phyloP scores from a whole-genome alignment of 2,888 invertebrate genomes.

The Nomada goodeniana region DNA sequence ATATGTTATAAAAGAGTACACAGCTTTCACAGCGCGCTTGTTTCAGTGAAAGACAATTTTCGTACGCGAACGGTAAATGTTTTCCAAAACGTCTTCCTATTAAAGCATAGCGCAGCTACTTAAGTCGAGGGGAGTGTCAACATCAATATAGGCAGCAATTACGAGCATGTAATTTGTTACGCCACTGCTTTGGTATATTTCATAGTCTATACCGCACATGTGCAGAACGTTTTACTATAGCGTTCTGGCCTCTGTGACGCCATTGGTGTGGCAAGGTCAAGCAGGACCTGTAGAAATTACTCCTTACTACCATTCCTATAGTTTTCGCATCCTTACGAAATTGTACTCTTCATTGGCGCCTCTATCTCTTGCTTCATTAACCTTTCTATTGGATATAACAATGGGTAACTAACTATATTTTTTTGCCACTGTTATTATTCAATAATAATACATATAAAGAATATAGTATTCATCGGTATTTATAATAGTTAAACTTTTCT shows the following conservation, averaged over 20 bases:
- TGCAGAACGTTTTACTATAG: slow-evolving; percentile 54
- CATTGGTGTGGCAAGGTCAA: slow-evolving; percentile 62
- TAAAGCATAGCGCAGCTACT: background rate
- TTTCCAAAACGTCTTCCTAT: too few species aligned
- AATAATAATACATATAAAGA: too few species aligned
- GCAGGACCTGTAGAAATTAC: slow-evolving; percentile 30
- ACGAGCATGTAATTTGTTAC: slow-evolving; percentile 25
- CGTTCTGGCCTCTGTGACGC: slow-evolving; percentile 47
- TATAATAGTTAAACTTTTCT: too few species aligned
- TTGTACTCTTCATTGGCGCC: background rate
- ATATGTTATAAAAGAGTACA: background rate
- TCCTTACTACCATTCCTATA: slow-evolving; percentile 3
- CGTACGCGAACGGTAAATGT: too few species aligned
- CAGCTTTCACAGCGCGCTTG: background rate
- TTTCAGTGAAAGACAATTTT: too few species aligned
- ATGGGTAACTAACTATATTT: too few species aligned
- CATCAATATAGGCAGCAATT: slow-evolving; percentile 15
- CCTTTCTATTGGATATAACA: background rate
- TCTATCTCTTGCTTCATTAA: background rate
- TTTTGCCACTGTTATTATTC: too few species aligned
- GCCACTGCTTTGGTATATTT: slow-evolving; percentile 39
- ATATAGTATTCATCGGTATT: too few species aligned
- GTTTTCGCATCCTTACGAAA: background rate
- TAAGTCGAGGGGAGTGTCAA: background rate
- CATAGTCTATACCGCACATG: slow-evolving; percentile 64